Percentiles rank a stretch among this genome's conserved stretches.
Conservation (phyloP, 1,140 invertebrate genomes). For the Drosophila orena region DNA sequence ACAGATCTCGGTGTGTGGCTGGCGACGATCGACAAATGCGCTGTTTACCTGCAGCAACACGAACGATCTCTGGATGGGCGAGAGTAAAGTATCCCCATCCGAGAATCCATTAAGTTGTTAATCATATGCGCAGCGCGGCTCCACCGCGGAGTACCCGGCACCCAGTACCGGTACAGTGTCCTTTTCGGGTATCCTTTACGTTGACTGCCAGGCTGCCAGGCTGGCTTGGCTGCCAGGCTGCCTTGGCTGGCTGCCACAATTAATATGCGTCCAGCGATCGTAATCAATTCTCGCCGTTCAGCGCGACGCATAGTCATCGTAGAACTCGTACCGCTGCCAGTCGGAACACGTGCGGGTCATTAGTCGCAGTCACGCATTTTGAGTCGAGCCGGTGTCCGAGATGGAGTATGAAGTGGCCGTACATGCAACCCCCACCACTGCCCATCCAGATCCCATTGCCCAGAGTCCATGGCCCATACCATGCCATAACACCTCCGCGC, state of each 20-base stretch:
- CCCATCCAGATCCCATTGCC: conserved; percentile 32
- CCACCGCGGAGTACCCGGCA: conserved; percentile 10
- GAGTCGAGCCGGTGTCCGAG: conserved; percentile 59
- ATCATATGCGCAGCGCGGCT: conserved; percentile 73
- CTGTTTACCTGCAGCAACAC: conserved; percentile 79
- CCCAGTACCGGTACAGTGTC: conserved; percentile 29
- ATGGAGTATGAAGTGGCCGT: conserved; percentile 12
- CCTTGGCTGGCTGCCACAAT: conserved; percentile 60
- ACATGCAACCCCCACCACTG: conserved; percentile 22
- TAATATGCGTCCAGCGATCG: conserved; percentile 83
- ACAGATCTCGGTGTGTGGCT: conserved; percentile 61
- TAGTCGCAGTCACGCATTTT: conserved; percentile 83
- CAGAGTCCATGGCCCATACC: too few relatives aligned
- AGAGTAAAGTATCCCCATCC: conserved; percentile 38
- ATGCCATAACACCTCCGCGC: conserved; percentile 32
- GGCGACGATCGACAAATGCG: conserved; percentile 72
- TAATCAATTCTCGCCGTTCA: conserved; percentile 71
- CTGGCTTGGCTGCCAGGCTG: not conserved
- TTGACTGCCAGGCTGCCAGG: conserved; percentile 2
- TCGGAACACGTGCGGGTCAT: conserved; percentile 80
- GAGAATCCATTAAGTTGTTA: conserved; percentile 78
- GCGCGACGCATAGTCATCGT: conserved; percentile 58
- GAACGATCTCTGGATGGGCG: conserved; percentile 58
- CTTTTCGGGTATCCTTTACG: conserved; percentile 74
- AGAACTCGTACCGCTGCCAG: conserved; percentile 41